Evolutionary conservation across 2,888 invertebrate genomes (phyloP), one percentile per base, ranked within the genome.

Genomic region (Aporophyla nigra): DNA sequence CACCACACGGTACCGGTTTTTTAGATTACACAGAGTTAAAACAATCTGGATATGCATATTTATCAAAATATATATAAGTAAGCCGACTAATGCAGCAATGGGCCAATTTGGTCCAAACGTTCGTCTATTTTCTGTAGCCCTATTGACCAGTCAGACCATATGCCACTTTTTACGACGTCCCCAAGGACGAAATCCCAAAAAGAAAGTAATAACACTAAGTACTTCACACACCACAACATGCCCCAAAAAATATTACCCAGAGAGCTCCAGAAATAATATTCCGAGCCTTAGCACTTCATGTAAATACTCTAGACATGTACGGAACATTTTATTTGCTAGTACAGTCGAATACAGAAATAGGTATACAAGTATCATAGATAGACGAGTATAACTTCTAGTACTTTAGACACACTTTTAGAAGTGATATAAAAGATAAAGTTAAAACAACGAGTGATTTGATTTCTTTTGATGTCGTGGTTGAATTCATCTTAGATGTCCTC

Each of bases 271-370:
- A 46, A 66, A 79, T 56, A 65, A 75, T 56, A 56, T 70, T 66
- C 24, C 43, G 40, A 75, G 61, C 43, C 43, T 61, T 33, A 66
- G 49, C 27, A 79, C 54, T 75, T 76, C 59, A 67, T 67, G 56
- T 70, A 75, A 75, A 80, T 70, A 69, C 46, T 58, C 46, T 19
- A 10, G 51, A 58, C 49, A 68, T 68, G n/a, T 53, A 53, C 24
- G 46, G 5, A 53, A 21, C n/a, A 59, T 74, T 79, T 78, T 69
- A 65, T 78, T 63, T 71, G 21, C 12, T 33, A 10, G 63, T 71
- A 77, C 33, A 71, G 16, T 68, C 12, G 16, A 9, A 33, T 4
- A 24, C 59, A 53, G n/a, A 3, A 5, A 16, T 27, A 27, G 16
- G 24, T 27, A 2, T 24, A 14, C 24, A 5, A 24, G 12, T 14